phyloP scores from a whole-genome alignment of 2,797 vertebrate genomes.

The Phoeniculus purpureus region DNA sequence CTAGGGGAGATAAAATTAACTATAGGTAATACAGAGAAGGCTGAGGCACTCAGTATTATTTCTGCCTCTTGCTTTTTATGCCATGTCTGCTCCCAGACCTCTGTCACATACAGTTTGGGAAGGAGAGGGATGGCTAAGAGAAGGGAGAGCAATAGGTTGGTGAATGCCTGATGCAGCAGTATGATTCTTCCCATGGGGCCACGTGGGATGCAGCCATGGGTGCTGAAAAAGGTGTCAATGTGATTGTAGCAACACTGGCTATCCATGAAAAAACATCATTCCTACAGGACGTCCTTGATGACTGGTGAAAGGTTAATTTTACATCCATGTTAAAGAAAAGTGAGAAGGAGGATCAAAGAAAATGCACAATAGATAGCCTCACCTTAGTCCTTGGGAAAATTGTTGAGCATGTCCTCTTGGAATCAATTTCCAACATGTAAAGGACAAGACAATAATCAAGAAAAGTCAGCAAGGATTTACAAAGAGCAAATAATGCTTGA shows the following conservation, averaged over 20 bases:
- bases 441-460: constrained; percentile 20
- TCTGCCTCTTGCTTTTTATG: neutral
- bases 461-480: constrained; percentile 25
- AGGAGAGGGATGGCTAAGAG: neutral
- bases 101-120: neutral
- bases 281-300: neutral
- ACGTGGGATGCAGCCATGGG: neutral
- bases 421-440: constrained; percentile 48
- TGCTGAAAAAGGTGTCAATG: neutral
- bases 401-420: constrained; percentile 28
- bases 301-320: neutral
- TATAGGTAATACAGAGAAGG: neutral
- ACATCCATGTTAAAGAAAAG: neutral
- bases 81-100: neutral
- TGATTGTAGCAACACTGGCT: neutral
- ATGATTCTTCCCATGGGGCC: no score
- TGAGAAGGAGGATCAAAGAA: neutral
- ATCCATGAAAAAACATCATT: neutral
- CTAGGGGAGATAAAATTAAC: neutral
- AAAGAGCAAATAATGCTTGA: neutral
- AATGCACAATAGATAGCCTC: neutral
- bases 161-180: neutral
- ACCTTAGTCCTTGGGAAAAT: constrained; percentile 53
- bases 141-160: fast-evolving
- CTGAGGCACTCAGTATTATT: neutral